Conservation (phyloP, 2,113 vertebrate species). For the Pelmatolapia mariae region DNA sequence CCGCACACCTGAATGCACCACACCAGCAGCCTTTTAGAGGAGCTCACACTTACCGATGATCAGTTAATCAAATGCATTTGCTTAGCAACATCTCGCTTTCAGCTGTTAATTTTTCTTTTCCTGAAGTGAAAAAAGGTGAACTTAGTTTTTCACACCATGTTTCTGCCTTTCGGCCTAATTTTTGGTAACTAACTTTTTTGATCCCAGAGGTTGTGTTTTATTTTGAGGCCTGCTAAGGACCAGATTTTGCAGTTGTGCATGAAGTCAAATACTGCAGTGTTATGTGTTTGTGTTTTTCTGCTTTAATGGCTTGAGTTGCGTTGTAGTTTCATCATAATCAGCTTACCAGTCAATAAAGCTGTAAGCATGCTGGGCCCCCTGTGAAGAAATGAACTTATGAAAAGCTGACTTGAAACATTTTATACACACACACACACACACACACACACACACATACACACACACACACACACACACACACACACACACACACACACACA, state of each 20-base stretch:
- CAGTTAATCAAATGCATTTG: background rate
- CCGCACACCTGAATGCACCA: background rate
- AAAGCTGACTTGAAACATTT: background rate
- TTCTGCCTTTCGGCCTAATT: background rate
- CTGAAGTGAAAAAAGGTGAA: background rate
- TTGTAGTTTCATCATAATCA: background rate
- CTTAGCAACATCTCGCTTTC: rapidly evolving
- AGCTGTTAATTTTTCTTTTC: background rate
- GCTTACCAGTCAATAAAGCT: background rate
- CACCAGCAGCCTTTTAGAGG: background rate
- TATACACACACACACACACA: background rate
- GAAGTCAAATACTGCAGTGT: background rate
- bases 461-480: background rate
- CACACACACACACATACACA: background rate
- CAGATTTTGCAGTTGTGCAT: background rate
- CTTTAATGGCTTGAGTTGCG: background rate
- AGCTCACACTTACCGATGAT: background rate
- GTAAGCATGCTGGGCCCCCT: background rate
- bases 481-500: background rate
- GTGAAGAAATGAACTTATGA: background rate
- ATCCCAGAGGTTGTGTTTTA: background rate
- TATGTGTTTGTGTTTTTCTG: background rate
- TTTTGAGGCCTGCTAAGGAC: background rate
- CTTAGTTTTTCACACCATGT: background rate
- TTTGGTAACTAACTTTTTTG: rapidly evolving